Evolutionary conservation across 2,888 invertebrate species (phyloP), one percentile per base, ranked within the genome.

Genomic region (Micropterix aruncella): DNA sequence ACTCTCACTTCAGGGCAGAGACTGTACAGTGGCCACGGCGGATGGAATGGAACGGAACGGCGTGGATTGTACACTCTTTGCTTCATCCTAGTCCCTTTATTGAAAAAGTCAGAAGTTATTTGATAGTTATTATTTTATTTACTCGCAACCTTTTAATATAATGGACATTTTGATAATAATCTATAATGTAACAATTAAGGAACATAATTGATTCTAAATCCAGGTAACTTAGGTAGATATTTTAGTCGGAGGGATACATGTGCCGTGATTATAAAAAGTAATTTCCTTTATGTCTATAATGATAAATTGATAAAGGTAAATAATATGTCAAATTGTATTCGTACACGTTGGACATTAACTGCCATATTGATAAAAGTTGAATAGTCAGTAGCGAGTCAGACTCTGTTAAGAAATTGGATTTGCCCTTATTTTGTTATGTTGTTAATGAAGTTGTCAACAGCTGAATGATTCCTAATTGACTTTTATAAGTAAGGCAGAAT

Each of bases 141-240:
- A 41, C 38, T 41, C 27, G 12, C 27, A 27, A 7, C 27, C 5
- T 27, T 27, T 27, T 27, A 27, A 27, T 27, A 70, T 70, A 70
- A 70, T 69, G 70, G 70, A 70, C 70, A 70, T 70, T 70, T 70
- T 70, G 70, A 70, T 70, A 70, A 70, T 70, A 70, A 70, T 70
- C 70, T 70, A 70, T 70, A 70, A 66, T 67, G 68, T 70, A 70
- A 69, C 69, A 70, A 69, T 70, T 70, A 70, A 70, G 70, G 69
- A 68, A 68, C 70, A 70, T 70, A 68, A 70, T 70, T 69, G 70
- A 70, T 70, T 70, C 69, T 70, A 70, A 70, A 70, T 70, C 70
- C 70, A 69, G 70, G 69, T 69, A 70, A 70, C 67, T 68, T 68
- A 38, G 63, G 63, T 70, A 67, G 68, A 70, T 69, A 67, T 66